These are phyloP conservation scores for Lypha dubia DNA, from an alignment of 2,888 invertebrate genomes.

Conservation along the genomic window DNA sequence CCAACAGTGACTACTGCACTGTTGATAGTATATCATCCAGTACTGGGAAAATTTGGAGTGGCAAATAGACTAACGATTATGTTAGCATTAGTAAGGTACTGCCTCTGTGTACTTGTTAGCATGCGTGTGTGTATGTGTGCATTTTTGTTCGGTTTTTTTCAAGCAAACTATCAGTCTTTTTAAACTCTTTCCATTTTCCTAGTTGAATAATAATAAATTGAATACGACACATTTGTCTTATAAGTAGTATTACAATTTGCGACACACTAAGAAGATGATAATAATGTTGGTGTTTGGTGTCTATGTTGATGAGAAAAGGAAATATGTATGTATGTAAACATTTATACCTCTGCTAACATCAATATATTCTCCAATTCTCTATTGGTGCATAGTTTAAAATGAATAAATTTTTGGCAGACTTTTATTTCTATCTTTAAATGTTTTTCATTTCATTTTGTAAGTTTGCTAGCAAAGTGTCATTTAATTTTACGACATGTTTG, in stretches of 20 bases:
- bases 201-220: slow-evolving; percentile 68
- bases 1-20: not conserved
- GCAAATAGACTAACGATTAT: slow-evolving; percentile 54
- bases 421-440: slow-evolving; percentile 8
- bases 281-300: slow-evolving; percentile 6
- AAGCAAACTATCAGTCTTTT: slow-evolving; percentile 49
- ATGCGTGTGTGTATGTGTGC: slow-evolving; percentile 9
- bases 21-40: not conserved
- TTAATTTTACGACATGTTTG: slow-evolving; percentile 75
- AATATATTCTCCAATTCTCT: not conserved
- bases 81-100: slow-evolving; percentile 51
- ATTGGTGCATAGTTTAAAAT: slow-evolving; percentile 7
- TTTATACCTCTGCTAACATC: not conserved
- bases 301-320: not conserved
- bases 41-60: slow-evolving; percentile 14
- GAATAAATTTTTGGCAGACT: slow-evolving; percentile 41
- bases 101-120: too few species aligned
- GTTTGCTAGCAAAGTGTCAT: slow-evolving; percentile 57
- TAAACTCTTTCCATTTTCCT: slow-evolving; percentile 56
- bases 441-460: slow-evolving; percentile 9
- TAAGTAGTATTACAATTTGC: slow-evolving; percentile 51
- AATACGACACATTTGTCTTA: slow-evolving; percentile 68
- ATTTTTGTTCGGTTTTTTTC: not conserved
- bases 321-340: slow-evolving; percentile 18
- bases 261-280: slow-evolving; percentile 28